phyloP scores from a whole-genome alignment of 2,888 invertebrate species.

The Salticus scenicus region DNA sequence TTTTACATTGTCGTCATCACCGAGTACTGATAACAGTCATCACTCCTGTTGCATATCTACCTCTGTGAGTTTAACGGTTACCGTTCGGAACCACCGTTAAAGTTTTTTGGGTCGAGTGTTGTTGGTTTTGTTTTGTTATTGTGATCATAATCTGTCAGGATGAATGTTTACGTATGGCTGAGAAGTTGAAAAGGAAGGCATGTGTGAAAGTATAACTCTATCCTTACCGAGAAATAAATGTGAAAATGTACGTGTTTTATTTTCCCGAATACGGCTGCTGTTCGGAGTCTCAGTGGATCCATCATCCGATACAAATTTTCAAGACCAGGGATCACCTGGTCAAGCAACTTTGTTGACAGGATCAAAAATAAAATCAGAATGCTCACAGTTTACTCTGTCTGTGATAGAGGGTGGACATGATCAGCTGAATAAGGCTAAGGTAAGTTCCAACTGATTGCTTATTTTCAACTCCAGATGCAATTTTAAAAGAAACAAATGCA shows the following conservation, averaged over 20 bases:
- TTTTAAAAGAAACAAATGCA: too few species aligned
- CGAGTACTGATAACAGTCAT: too few species aligned
- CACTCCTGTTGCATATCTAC: too few species aligned
- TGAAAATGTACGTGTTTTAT: slow-evolving; percentile 63
- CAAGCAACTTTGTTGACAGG: slow-evolving; percentile 48
- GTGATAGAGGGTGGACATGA: slow-evolving; percentile 49
- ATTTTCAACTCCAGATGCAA: too few species aligned
- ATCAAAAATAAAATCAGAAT: slow-evolving; percentile 40
- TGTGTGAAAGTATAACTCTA: slow-evolving; percentile 65
- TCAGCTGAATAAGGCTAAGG: slow-evolving; percentile 60
- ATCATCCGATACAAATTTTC: slow-evolving; percentile 32
- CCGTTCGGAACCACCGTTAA: slow-evolving; percentile 47
- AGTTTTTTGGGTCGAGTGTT: slow-evolving; percentile 59
- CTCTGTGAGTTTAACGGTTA: slow-evolving; percentile 14
- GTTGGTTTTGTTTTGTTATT: neutral
- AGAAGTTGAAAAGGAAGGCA: slow-evolving; percentile 29
- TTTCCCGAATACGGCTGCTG: slow-evolving; percentile 60
- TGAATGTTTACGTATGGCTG: slow-evolving; percentile 8
- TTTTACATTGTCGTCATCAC: too few species aligned
- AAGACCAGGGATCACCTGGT: slow-evolving; percentile 53
- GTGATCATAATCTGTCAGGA: neutral
- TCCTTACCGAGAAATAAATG: slow-evolving; percentile 62
- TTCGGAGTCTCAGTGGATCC: slow-evolving; percentile 66
- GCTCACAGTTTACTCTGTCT: slow-evolving; percentile 48
- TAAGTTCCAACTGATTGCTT: too few species aligned